Conservation (phyloP, 2,888 invertebrate genomes). For the Drosophila quinaria region DNA sequence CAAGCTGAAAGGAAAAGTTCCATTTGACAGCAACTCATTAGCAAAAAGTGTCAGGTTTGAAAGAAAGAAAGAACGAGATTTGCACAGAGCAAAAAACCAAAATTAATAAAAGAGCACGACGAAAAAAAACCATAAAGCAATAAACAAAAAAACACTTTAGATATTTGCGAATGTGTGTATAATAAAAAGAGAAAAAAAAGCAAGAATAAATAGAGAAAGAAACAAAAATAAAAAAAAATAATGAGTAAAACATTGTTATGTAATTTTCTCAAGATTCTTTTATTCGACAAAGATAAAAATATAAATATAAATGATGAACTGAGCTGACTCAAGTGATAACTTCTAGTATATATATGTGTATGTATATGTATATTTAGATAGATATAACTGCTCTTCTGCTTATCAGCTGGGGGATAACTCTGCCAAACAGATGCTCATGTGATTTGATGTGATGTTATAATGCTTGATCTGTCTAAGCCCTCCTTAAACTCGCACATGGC, state of each 20-base stretch:
- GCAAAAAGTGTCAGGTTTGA: slow-evolving; percentile 49
- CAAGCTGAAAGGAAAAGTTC: slow-evolving; percentile 51
- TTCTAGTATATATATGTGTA: slow-evolving; percentile 1
- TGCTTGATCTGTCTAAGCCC: slow-evolving; percentile 29
- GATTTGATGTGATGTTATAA: slow-evolving; percentile 10
- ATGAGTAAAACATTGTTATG: slow-evolving; percentile 58
- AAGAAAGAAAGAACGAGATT: slow-evolving; percentile 21
- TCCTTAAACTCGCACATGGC: slow-evolving; percentile 41
- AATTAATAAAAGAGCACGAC: slow-evolving; percentile 1
- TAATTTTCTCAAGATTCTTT: slow-evolving; percentile 40
- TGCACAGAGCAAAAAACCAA: slow-evolving; percentile 18
- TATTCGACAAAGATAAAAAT: slow-evolving; percentile 6
- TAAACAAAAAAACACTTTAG: slow-evolving; percentile 35
- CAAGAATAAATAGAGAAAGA: slow-evolving; percentile 31
- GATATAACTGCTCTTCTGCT: neutral
- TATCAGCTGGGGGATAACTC: slow-evolving; percentile 19
- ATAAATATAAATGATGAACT: slow-evolving; percentile 1
- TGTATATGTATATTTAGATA: neutral
- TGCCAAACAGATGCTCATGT: slow-evolving; percentile 24
- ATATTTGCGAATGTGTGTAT: slow-evolving; percentile 31
- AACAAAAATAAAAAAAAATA: slow-evolving; percentile 36
- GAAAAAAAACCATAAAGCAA: slow-evolving; percentile 38
- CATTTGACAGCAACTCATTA: slow-evolving; percentile 51
- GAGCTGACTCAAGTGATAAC: slow-evolving; percentile 12
- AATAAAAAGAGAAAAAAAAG: slow-evolving; percentile 39